Base-by-base conservation (phyloP, 2,888 invertebrate species). In the Scaptomyza caliginosa region DNA sequence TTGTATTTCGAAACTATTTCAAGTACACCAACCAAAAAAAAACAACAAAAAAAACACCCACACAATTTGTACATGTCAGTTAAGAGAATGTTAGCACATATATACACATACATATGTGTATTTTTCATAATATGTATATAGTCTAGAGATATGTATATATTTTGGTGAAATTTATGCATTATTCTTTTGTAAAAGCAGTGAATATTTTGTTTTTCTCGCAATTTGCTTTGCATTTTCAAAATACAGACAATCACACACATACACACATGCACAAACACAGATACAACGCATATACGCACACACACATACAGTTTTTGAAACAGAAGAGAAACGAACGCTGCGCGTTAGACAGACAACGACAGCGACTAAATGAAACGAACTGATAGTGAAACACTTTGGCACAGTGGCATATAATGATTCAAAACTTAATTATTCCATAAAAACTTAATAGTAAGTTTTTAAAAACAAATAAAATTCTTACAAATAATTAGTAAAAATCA, bases 381-480 rank as follows among this genome's bases (percentile, higher is more conserved):
- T 78, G 85, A 78, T 78, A 78, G 56, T 85, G 79, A 62, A 79
- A 79, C 78, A 85, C 56, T 59, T 45, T 32, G 50, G 48, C 56
- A 81, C 76, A 66, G 64, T 78, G 75, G 64, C 32, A 13, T 6
- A 6, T n/a, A n/a, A n/a, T n/a, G n/a, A n/a, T n/a, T n/a, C n/a
- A 32, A 32, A 32, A 8, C 7, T n/a, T 16, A 4, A 2, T 7
- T n/a, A n/a, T n/a, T n/a, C n/a, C n/a, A 13, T 6, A 6, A 32
- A 32, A 32, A 8, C 7, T n/a, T 16, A 4, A 2, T 7, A 26
- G 6, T 26, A 24, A 11, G 1, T 11, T 13, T 3, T 10, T 0
- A 4, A 21, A 2, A 16, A 10, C 1, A 11, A 26, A 17, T 32
- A 43, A n/a, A 11, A 2, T 11, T 11, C 3, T 11, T 11, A 1